Base-by-base conservation (phyloP, 2,113 vertebrate species). In the Grammomys surdaster region DNA sequence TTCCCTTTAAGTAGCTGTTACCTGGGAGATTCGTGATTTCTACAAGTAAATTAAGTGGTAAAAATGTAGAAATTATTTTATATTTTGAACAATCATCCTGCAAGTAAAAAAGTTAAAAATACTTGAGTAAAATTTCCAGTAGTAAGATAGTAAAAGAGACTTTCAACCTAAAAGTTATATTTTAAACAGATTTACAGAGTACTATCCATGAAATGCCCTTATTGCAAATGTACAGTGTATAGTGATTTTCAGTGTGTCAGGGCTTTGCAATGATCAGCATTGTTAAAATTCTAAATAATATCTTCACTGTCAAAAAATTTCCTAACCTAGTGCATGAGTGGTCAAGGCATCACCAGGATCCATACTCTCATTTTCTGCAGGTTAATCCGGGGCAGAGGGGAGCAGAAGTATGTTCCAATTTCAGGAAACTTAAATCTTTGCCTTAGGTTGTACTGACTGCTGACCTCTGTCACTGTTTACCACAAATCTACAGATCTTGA, bases 11-110 rank as follows among this genome's bases (percentile, higher is more conserved):
- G 87, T 63, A 84, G 13, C 26, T 85, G 80, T 93, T 94, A 90
- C 75, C 80, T 75, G 95, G 22, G 88, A 96, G 84, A 97, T 88
- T 75, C 43, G 31, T 58, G 31, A 89, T 36, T 93, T 94, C 48
- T 95, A 63, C n/a, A 93, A 93, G 88, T 58, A 73, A 63, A 95
- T 1, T 87, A n/a, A 72, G 28, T 77, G 8, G 4, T 78, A 94
- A 94, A 78, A 78, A 36, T 76, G n/a, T 90, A 51, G 76, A 94
- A 90, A 72, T 90, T 78, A 85, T 89, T 94, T 89, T 82, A 54
- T 90, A 56, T 54, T 75, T 93, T 22, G 6, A 80, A 90, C 89
- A 95, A 95, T 90, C 22, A 92, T 36, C 33, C n/a, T 78, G 19
- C 36, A 90, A 56, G 63, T 40, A 93, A 63, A 82, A 95, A 94